A percentile compares a stretch with the other conserved stretches of the same genome.
phyloP scores from a whole-genome alignment of 2,888 invertebrate species.

The Drosophila lacicola region DNA sequence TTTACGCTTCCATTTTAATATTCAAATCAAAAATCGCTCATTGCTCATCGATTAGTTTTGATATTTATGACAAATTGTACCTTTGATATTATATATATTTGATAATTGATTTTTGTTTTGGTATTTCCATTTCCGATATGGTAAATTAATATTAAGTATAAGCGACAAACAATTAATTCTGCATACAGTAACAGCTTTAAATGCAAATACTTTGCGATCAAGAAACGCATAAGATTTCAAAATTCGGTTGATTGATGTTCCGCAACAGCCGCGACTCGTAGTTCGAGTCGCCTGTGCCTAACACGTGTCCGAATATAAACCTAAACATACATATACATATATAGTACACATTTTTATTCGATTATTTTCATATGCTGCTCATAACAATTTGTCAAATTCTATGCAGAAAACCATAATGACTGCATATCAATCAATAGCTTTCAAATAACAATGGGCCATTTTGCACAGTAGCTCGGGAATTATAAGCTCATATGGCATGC shows the following conservation, averaged over 20 bases:
- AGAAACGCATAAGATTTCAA: constrained; percentile 27
- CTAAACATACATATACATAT: constrained; percentile 2
- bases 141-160: constrained; percentile 29
- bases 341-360: not conserved
- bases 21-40: constrained; percentile 46
- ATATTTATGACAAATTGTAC: constrained; percentile 54
- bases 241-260: constrained; percentile 47
- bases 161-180: constrained; percentile 46
- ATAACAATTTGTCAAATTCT: constrained; percentile 46
- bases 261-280: not conserved
- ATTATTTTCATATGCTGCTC: constrained; percentile 33
- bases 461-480: constrained; percentile 58
- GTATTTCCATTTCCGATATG: constrained; percentile 53
- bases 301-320: constrained; percentile 29
- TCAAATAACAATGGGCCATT: constrained; percentile 47
- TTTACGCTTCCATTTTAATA: constrained; percentile 11
- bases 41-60: constrained; percentile 41
- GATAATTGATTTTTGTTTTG: constrained; percentile 42
- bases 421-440: constrained; percentile 56
- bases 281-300: not conserved
- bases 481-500: constrained; percentile 55
- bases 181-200: constrained; percentile 41
- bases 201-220: constrained; percentile 29
- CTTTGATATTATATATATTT: constrained; percentile 43
- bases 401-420: constrained; percentile 55